Percentiles rank a stretch among this genome's conserved stretches.
phyloP scores from a whole-genome alignment of 2,113 vertebrate genomes.

The Gopherus flavomarginatus region DNA sequence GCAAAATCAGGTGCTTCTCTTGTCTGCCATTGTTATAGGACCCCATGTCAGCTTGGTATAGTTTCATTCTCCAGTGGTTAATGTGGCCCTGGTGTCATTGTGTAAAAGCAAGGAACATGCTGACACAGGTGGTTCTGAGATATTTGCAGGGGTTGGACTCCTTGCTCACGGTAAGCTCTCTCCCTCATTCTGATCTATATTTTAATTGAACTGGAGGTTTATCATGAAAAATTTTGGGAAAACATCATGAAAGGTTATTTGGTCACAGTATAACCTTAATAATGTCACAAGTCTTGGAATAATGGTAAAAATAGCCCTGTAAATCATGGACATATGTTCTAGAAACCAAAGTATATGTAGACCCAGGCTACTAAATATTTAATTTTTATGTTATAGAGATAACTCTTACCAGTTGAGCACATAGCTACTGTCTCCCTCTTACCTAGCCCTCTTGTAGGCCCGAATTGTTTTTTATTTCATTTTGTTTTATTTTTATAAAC shows the following conservation, averaged over 20 bases:
- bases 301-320: not conserved
- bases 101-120: not conserved
- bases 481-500: not conserved
- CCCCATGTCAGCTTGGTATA: not conserved
- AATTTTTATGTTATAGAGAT: not conserved
- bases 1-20: not conserved
- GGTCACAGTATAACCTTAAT: not conserved
- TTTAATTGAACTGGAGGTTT: not conserved
- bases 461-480: slow-evolving; percentile 19
- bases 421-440: not conserved
- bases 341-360: not conserved
- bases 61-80: not conserved
- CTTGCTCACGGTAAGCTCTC: not conserved
- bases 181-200: slow-evolving; percentile 1
- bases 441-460: not conserved
- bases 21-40: not conserved
- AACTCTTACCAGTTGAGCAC: not conserved
- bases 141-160: not conserved
- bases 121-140: not conserved
- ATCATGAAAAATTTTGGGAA: not conserved
- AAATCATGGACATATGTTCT: not conserved
- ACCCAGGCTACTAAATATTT: not conserved
- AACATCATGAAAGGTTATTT: not conserved
- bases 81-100: not conserved
- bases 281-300: not conserved